Conservation (phyloP, 2,113 vertebrate species). For the Dipodomys merriami region DNA sequence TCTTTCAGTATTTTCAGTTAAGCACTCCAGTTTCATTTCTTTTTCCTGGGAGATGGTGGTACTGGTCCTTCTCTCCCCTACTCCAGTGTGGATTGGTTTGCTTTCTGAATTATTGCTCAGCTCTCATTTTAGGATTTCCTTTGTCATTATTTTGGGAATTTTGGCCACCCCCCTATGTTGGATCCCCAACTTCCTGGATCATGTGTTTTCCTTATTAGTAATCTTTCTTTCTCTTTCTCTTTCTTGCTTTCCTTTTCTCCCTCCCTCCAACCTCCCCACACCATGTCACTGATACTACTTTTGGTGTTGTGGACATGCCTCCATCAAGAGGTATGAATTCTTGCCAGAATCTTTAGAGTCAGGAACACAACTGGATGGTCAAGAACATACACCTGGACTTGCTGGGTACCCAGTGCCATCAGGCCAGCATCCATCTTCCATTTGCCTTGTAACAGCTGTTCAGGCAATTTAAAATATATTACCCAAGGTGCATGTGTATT, state of each 20-base stretch:
- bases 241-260: background rate
- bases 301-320: no score
- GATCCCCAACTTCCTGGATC: background rate
- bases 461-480: background rate
- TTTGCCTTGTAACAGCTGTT: background rate
- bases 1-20: conserved; percentile 41
- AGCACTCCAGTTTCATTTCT: conserved; percentile 15
- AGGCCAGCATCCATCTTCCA: background rate
- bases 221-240: background rate
- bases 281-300: no score
- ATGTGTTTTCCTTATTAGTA: no score
- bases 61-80: background rate
- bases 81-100: background rate
- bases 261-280: background rate
- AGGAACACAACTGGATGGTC: background rate
- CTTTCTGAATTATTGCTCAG: background rate
- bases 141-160: conserved; percentile 39
- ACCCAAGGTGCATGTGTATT: background rate
- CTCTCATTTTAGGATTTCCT: conserved; percentile 34
- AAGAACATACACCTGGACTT: background rate
- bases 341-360: background rate
- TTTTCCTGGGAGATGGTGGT: background rate
- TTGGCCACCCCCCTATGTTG: conserved; percentile 42
- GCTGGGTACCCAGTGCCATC: background rate
- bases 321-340: background rate